Percentiles rank a stretch among this genome's conserved stretches.
Evolutionary conservation across 2,797 vertebrate species (phyloP).

Genomic region (Spizella passerina): DNA sequence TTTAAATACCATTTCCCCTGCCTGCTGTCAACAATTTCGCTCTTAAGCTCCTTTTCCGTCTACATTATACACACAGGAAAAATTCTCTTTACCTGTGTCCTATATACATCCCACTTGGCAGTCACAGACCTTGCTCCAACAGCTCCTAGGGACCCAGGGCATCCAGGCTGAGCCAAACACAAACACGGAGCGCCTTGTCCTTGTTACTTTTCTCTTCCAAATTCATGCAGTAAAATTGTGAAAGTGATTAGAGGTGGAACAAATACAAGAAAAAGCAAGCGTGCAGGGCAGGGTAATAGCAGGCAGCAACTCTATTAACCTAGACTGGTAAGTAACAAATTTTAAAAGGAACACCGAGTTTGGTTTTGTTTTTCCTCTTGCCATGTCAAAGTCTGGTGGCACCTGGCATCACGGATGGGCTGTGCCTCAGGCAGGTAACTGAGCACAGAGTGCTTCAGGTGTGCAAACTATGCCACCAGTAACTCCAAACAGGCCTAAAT

Average conservation of each 20-base stretch:
- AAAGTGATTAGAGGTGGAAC: not conserved
- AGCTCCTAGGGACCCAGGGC: not conserved
- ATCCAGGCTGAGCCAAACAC: not conserved
- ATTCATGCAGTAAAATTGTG: not conserved
- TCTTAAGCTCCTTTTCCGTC: not conserved
- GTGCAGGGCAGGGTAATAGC: not conserved
- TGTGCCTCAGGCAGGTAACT: not conserved
- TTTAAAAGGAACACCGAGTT: not conserved
- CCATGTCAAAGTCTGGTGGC: not conserved
- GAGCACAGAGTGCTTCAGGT: not conserved
- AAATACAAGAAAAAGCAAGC: not conserved
- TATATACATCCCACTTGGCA: not conserved
- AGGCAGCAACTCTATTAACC: not conserved
- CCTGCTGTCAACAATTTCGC: not conserved
- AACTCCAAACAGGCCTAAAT: not conserved
- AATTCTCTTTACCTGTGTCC: not conserved
- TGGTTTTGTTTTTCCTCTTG: not conserved
- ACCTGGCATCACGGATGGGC: not conserved
- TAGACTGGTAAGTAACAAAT: not conserved
- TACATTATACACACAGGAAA: accelerated
- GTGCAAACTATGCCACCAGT: not conserved
- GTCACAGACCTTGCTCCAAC: not conserved
- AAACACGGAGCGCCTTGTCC: accelerated
- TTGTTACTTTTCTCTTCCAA: accelerated
- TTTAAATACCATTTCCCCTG: not conserved